A percentile compares a stretch with the other conserved stretches of the same genome.
Evolutionary conservation across 2,888 invertebrate genomes (phyloP).

Genomic region (Panorpa germanica): DNA sequence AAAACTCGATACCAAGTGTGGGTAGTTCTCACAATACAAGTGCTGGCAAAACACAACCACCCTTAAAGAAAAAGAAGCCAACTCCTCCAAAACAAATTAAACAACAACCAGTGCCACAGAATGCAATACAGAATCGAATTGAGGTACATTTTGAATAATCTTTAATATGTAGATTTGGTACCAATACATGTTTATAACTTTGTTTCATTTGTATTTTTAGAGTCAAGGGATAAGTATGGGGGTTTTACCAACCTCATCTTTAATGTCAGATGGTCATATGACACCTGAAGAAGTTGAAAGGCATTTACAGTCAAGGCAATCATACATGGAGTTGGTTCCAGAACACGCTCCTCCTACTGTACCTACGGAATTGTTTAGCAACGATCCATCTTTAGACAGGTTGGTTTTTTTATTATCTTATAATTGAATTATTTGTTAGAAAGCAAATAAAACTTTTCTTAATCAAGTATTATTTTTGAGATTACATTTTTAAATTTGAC

Average conservation of each 20-base stretch:
- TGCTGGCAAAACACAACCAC: slow-evolving; percentile 23
- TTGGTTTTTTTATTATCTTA: slow-evolving; percentile 18
- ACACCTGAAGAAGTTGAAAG: slow-evolving; percentile 82
- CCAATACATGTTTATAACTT: too few relatives aligned
- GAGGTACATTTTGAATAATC: too few relatives aligned
- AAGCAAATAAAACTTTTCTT: slow-evolving; percentile 1
- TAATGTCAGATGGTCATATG: slow-evolving; percentile 64
- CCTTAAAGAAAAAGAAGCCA: slow-evolving; percentile 27
- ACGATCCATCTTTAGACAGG: slow-evolving; percentile 79
- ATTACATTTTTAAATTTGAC: slow-evolving; percentile 1
- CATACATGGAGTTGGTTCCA: slow-evolving; percentile 58
- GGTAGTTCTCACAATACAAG: slow-evolving; percentile 13
- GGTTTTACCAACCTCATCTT: slow-evolving; percentile 23
- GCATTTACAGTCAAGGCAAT: slow-evolving; percentile 69
- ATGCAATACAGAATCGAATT: too few relatives aligned
- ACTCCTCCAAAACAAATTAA: slow-evolving; percentile 26
- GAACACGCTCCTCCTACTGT: slow-evolving; percentile 79
- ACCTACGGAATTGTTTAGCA: slow-evolving; percentile 88
- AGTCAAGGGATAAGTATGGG: too few relatives aligned
- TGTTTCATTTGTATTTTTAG: too few relatives aligned
- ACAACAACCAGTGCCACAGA: slow-evolving; percentile 22
- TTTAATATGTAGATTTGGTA: too few relatives aligned
- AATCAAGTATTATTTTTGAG: slow-evolving; percentile 4
- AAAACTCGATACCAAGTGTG: too few relatives aligned
- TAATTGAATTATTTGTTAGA: background rate